phyloP scores from a whole-genome alignment of 2,113 vertebrate genomes.

The Callipepla squamata region DNA sequence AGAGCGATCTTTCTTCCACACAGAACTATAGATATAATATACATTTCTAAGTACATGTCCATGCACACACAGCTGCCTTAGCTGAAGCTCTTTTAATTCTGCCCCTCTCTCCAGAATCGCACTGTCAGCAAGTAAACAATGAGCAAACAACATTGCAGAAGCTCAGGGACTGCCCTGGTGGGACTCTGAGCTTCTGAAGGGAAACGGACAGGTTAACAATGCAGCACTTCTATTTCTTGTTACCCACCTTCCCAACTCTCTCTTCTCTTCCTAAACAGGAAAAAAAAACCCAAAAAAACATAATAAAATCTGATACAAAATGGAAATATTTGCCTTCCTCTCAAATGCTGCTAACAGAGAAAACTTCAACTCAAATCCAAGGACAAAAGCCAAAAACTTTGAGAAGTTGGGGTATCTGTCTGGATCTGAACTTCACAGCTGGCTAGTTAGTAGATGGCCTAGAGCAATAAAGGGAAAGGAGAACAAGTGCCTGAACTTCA shows the following conservation, averaged over 20 bases:
- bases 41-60: not conserved
- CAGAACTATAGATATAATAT: rapidly evolving
- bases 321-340: not conserved
- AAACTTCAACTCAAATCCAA: not conserved
- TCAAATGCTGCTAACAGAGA: not conserved
- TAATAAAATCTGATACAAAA: not conserved
- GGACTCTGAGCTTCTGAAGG: not conserved
- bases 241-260: not conserved
- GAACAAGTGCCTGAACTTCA: not conserved
- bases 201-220: not conserved
- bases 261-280: not conserved
- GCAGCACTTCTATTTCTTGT: not conserved
- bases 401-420: not conserved
- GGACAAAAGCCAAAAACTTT: not conserved
- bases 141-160: not conserved
- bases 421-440: not conserved
- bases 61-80: rapidly evolving
- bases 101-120: not conserved
- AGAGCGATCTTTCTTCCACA: not conserved
- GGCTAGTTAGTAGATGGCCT: not conserved
- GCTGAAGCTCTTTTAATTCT: not conserved
- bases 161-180: rapidly evolving
- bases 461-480: not conserved
- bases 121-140: not conserved
- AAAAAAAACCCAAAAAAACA: not conserved